Conservation (phyloP, 2,888 invertebrate species). For the Andrena minutula region DNA sequence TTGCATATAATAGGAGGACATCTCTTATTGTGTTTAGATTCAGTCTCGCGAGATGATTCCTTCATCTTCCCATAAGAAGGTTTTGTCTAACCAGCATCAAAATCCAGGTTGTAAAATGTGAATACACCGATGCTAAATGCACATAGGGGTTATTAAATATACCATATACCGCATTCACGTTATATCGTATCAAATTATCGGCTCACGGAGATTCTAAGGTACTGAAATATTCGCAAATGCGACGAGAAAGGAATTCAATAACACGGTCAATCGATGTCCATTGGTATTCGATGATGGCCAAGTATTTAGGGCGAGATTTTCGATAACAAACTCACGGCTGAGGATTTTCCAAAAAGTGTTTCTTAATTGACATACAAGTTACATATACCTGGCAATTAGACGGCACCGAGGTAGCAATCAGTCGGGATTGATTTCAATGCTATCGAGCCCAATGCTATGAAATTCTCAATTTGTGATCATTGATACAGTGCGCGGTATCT, state of each 20-base stretch:
- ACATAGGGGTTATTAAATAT: neutral
- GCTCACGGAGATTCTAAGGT: neutral
- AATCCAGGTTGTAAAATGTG: too few relatives aligned
- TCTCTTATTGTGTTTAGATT: constrained; percentile 69
- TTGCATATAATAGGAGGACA: constrained; percentile 37
- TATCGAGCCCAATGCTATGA: neutral
- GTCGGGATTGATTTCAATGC: constrained; percentile 13
- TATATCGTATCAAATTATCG: constrained; percentile 16
- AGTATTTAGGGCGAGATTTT: constrained; percentile 5
- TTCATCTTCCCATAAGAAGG: neutral
- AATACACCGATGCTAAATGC: neutral
- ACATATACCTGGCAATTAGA: constrained; percentile 1
- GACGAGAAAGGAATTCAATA: constrained; percentile 17
- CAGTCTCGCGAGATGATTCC: neutral
- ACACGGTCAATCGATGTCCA: neutral
- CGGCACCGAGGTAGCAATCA: constrained; percentile 2
- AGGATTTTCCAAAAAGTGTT: neutral
- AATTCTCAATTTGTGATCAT: neutral
- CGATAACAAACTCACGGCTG: neutral
- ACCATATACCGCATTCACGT: neutral
- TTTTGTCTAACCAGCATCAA: neutral
- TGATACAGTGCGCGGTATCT: neutral
- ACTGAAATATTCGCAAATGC: constrained; percentile 5
- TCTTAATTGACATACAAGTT: neutral
- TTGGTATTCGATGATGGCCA: constrained; percentile 5